Conservation (phyloP, 1,140 invertebrate genomes). For the Eciton burchellii region DNA sequence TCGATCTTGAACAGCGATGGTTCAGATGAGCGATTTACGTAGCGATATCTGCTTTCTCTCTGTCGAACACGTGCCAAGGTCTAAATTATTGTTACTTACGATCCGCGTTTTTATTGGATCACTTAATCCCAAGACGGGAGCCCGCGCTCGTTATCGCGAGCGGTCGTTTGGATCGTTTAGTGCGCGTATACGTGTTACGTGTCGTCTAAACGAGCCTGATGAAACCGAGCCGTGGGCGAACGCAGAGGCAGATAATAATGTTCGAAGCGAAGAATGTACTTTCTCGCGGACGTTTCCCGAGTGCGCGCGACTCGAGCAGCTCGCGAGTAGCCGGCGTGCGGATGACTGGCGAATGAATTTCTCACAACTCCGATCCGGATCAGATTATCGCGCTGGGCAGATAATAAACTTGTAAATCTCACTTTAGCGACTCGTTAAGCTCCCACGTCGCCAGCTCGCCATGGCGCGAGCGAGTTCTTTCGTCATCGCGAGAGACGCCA, state of each 20-base stretch:
- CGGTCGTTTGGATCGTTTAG: not conserved
- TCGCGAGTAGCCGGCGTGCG: not conserved
- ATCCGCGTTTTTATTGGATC: not conserved
- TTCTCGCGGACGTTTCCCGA: slow-evolving; percentile 6
- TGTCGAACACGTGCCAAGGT: not conserved
- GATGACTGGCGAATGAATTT: slow-evolving; percentile 42
- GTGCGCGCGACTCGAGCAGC: not conserved
- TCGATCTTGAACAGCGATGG: not conserved
- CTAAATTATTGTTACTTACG: not conserved
- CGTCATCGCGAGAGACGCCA: not conserved
- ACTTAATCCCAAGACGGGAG: not conserved
- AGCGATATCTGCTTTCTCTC: not conserved
- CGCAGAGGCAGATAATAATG: slow-evolving; percentile 40
- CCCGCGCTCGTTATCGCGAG: not conserved
- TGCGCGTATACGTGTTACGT: not conserved
- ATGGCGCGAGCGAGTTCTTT: too few species aligned
- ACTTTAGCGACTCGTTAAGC: slow-evolving; percentile 17
- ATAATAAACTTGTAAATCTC: slow-evolving; percentile 46
- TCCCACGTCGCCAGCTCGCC: slow-evolving; percentile 4
- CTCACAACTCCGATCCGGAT: not conserved
- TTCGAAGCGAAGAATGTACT: slow-evolving; percentile 5
- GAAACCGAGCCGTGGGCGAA: slow-evolving; percentile 38
- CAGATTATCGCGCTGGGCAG: not conserved
- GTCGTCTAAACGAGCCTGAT: slow-evolving; percentile 14
- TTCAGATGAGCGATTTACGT: not conserved